Percentiles rank a stretch among this genome's conserved stretches.
These are phyloP conservation scores for Callipepla squamata DNA, from an alignment of 2,113 vertebrate genomes.

Conservation along the genomic window DNA sequence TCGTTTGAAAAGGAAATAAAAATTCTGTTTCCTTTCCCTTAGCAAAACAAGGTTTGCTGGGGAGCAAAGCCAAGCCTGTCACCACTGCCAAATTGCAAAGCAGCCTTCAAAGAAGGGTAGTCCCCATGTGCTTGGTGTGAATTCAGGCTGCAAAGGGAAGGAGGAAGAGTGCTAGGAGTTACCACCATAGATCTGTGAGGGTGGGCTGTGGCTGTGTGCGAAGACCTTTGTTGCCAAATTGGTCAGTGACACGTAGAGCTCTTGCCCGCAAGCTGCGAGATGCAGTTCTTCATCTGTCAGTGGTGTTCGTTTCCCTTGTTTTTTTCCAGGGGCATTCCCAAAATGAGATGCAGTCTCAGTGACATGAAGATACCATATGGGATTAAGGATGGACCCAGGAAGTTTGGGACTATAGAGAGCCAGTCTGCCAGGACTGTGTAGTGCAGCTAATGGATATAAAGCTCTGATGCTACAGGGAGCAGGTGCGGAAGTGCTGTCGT, in stretches of 20 bases:
- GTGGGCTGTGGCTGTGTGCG: not conserved
- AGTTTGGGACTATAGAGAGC: not conserved
- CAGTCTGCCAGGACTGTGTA: not conserved
- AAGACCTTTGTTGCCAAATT: not conserved
- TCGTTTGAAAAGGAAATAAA: not conserved
- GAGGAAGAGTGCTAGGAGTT: not conserved
- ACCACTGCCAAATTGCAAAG: not conserved
- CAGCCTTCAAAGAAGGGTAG: not conserved
- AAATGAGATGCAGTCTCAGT: not conserved
- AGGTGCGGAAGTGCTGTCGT: not conserved
- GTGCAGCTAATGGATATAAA: not conserved
- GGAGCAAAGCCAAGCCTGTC: not conserved
- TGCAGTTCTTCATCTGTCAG: not conserved
- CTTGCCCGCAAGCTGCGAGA: not conserved
- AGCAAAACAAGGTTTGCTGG: conserved; percentile 3
- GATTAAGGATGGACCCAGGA: not conserved
- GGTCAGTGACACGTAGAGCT: accelerated
- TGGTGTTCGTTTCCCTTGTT: not conserved
- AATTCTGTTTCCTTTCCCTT: not conserved
- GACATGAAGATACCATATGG: not conserved
- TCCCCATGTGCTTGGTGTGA: not conserved
- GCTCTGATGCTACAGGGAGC: not conserved
- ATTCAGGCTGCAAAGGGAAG: not conserved
- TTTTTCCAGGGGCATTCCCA: not conserved
- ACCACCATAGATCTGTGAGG: not conserved